Evolutionary conservation across 37 sponge, comb jelly and placozoan genomes (phyloP), one percentile per base, ranked within the genome.

Genomic region (Tethya wilhelma): DNA sequence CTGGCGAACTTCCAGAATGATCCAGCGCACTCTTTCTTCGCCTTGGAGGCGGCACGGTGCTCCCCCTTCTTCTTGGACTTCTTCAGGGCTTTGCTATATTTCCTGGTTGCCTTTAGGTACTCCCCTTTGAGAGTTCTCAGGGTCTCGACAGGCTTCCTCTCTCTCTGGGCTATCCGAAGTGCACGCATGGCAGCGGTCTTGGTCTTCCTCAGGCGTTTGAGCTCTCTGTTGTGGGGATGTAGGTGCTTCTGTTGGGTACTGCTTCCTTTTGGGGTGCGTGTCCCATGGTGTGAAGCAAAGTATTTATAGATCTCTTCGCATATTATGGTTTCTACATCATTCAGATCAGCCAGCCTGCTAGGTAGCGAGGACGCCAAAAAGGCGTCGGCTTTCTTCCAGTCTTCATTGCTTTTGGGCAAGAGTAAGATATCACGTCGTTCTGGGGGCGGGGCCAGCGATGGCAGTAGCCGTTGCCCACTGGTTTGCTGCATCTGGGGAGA

Each of bases 1-100:
- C 49, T 39, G 9, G 77, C 64, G 42, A 63, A 77, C 29, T 22
- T 60, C 77, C 77, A 77, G 25, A 77, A 77, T 4, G 57, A 20
- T 29, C 33, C 20, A 56, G 44, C 33, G 62, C 77, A 77, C 14
- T 60, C 44, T 63, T 36, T 77, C 39, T 56, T 77, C 7, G 63
- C 63, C 63, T 23, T 62, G 63, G 29, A 29, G n/a, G 74, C 43
- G 30, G 19, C 58, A 37, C 53, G 53, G 9, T 9, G 14, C 53
- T 49, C 53, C 53, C 53, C 53, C 9, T 9, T 14, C 14, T 14
- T 49, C 53, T 49, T 49, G 14, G 53, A 9, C 14, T 14, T 49
- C 53, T 49, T 49, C 53, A 49, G 14, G 14, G 14, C 53, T 14
- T 49, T 49, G 14, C 53, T 49, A 14, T 49, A 49, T 14, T 49